Percentiles rank a stretch among this genome's conserved stretches.
These are phyloP conservation scores for Myzus persicae DNA, from an alignment of 1,140 invertebrate species.

Conservation along the genomic window DNA sequence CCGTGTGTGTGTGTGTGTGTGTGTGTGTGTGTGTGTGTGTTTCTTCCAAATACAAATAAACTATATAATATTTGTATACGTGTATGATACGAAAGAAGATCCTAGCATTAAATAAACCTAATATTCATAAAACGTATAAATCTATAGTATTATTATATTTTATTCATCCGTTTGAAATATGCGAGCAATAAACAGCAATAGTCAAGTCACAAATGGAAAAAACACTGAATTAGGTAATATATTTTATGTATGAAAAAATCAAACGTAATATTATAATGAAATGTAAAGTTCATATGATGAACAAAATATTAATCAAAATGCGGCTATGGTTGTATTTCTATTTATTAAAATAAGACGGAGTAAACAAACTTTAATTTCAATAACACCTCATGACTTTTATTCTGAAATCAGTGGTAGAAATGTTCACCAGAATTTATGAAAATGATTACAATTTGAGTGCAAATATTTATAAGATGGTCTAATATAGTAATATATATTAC, in stretches of 20 bases:
- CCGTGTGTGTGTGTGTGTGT: too few relatives aligned
- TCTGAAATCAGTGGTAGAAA: too few relatives aligned
- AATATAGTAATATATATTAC: not conserved
- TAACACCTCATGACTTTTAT: not conserved
- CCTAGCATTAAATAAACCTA: not conserved
- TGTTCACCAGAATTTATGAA: not conserved
- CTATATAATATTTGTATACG: not conserved
- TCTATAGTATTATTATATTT: not conserved
- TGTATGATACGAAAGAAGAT: not conserved
- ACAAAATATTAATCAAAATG: not conserved
- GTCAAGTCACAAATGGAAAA: not conserved
- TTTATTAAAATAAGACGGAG: not conserved
- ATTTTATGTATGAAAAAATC: not conserved
- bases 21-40: not conserved
- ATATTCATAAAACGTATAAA: not conserved
- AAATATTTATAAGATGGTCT: not conserved
- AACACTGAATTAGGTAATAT: not conserved
- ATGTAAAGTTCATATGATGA: too few relatives aligned
- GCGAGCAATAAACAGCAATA: not conserved
- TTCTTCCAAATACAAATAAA: not conserved
- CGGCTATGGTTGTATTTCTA: not conserved
- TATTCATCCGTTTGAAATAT: not conserved
- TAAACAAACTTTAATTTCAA: not conserved
- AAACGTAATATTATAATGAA: too few relatives aligned
- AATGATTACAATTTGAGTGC: not conserved